Conservation (phyloP, 2,888 invertebrate species). For the Pyrocoelia pectoralis region DNA sequence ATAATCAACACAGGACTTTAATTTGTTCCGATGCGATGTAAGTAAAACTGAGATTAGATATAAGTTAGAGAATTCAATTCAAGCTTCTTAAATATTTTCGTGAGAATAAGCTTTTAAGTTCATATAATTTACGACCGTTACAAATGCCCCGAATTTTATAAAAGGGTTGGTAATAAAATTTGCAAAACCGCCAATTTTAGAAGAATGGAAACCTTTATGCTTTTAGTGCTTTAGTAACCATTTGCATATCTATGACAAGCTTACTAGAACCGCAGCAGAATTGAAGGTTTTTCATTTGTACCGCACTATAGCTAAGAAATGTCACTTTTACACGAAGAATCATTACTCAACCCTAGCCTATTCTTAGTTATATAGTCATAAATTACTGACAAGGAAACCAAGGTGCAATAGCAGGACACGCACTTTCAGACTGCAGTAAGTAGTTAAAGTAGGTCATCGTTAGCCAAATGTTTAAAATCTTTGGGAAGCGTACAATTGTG, state of each 20-base stretch:
- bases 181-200: slow-evolving; percentile 31
- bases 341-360: slow-evolving; percentile 49
- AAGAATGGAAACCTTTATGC: slow-evolving; percentile 18
- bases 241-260: slow-evolving; percentile 29
- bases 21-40: slow-evolving; percentile 51
- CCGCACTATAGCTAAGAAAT: slow-evolving; percentile 31
- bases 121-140: slow-evolving; percentile 28
- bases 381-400: slow-evolving; percentile 48
- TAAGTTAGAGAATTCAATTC: slow-evolving; percentile 16
- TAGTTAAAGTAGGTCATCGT: slow-evolving; percentile 45
- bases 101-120: slow-evolving; percentile 20
- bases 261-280: slow-evolving; percentile 39
- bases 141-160: slow-evolving; percentile 34
- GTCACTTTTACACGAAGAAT: slow-evolving; percentile 41
- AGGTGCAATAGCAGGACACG: slow-evolving; percentile 46
- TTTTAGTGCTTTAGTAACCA: slow-evolving; percentile 12
- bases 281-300: slow-evolving; percentile 32
- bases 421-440: slow-evolving; percentile 41
- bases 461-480: slow-evolving; percentile 10
- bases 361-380: slow-evolving; percentile 49
- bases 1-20: slow-evolving; percentile 57
- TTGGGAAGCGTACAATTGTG: neutral
- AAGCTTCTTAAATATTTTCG: slow-evolving; percentile 20
- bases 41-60: slow-evolving; percentile 20
- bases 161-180: slow-evolving; percentile 30